Conservation (phyloP, 2,797 vertebrate species). For the Triplophysa yarkandensis region DNA sequence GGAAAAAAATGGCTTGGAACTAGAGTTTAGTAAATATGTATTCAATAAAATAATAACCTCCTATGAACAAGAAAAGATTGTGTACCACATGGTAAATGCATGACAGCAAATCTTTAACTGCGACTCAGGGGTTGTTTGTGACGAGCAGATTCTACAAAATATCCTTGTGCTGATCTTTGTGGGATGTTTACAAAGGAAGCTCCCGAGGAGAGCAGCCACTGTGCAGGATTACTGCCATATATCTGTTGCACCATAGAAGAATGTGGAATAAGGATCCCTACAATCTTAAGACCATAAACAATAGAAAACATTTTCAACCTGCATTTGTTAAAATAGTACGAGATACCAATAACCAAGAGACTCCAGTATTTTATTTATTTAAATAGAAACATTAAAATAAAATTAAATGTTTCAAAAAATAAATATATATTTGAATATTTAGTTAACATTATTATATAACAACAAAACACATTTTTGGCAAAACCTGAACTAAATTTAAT, state of each 20-base stretch:
- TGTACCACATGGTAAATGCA: background rate
- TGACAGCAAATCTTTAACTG: conserved; percentile 5
- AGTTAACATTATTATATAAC: no score
- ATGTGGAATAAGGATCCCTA: background rate
- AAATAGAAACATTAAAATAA: no score
- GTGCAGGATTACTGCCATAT: conserved; percentile 16
- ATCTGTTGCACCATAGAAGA: background rate
- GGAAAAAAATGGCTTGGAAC: background rate
- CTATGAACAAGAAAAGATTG: background rate
- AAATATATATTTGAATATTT: no score
- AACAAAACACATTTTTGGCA: no score
- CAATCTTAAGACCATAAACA: background rate
- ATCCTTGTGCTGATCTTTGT: conserved; percentile 3
- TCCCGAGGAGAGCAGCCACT: conserved; percentile 17
- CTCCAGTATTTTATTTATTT: no score
- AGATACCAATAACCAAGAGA: background rate
- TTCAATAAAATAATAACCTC: no score
- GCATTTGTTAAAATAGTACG: background rate
- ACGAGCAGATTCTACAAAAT: conserved; percentile 27
- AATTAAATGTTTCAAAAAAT: no score
- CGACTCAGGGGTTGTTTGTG: conserved; percentile 16
- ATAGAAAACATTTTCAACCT: background rate
- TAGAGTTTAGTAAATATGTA: background rate
- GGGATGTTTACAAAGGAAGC: conserved; percentile 1
- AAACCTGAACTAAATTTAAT: no score